Evolutionary conservation across 2,888 invertebrate species (phyloP), one percentile per base, ranked within the genome.

Genomic region (Agonopterix heracliana): DNA sequence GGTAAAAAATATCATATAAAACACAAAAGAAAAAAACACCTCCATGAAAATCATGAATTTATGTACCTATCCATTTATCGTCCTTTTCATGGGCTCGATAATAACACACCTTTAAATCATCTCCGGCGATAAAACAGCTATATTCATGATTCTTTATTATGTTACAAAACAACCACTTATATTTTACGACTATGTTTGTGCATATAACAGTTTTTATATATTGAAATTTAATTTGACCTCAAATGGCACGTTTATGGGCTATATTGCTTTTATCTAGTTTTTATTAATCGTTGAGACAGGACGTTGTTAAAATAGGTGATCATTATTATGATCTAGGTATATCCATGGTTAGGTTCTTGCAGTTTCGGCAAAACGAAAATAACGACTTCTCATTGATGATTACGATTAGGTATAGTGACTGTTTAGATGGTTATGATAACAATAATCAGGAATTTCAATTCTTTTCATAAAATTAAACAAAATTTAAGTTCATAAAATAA

Each of bases 81-180:
- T 48, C 35, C 47, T 47, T 50, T 47, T 53, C 47, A 54, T 43
- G 44, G 47, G 12, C 50, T 44, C 50, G 54, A 56, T 55, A 51
- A 56, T 49, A 51, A 46, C 57, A 63, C 63, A 71, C 68, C 68
- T 73, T 68, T 66, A 63, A 65, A 66, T 71, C 63, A 71, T 67
- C 53, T 54, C 52, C 35, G 53, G 53, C 57, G 54, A 68, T 72
- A 71, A 75, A 71, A 56, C 50, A 47, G 51, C 56, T 47, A 61
- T 66, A 64, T 66, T 61, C 65, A 61, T 68, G 61, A 68, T 62
- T 60, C 63, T 72, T 68, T 70, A 70, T 68, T 64, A 62, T 65
- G 61, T 63, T 56, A 63, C 68, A 67, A 60, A 69, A 75, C 68
- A 64, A 61, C 61, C 69, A 69, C 65, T 69, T 60, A 54, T 54